Percentiles rank a stretch among this genome's conserved stretches.
These are phyloP conservation scores for Coelinius sp. DNA, from an alignment of 2,888 invertebrate genomes.

Conservation along the genomic window DNA sequence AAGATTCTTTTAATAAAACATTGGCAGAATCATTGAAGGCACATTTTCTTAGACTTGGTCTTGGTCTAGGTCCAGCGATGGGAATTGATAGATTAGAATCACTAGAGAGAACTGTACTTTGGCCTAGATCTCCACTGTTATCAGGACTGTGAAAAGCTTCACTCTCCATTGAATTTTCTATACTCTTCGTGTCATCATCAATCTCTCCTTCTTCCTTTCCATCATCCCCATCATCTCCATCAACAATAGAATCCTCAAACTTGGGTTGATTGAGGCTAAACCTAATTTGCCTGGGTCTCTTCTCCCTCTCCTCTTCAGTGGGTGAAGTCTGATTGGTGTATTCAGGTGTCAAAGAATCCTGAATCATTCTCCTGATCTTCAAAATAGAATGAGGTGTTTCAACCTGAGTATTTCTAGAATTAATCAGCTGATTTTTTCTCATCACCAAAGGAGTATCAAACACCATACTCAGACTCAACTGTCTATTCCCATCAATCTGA, in stretches of 20 bases:
- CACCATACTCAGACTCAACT: constrained; percentile 48
- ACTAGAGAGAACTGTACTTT: constrained; percentile 53
- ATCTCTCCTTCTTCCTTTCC: constrained; percentile 1
- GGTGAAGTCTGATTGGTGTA: background rate
- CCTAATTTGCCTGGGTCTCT: constrained; percentile 61
- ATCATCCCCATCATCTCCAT: constrained; percentile 29
- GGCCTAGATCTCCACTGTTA: constrained; percentile 47
- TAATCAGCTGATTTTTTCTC: constrained; percentile 52
- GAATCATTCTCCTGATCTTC: constrained; percentile 64
- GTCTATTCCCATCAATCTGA: constrained; percentile 16
- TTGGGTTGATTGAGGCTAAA: constrained; percentile 58
- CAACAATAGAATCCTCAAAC: background rate
- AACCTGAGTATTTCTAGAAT: constrained; percentile 10
- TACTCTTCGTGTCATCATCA: constrained; percentile 11
- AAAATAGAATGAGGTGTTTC: constrained; percentile 67
- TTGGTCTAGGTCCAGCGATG: constrained; percentile 56
- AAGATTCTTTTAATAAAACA: constrained; percentile 18
- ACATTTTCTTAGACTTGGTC: constrained; percentile 59
- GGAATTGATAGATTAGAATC: constrained; percentile 31
- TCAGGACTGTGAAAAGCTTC: constrained; percentile 53
- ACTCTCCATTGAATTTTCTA: constrained; percentile 34
- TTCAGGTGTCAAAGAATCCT: constrained; percentile 55
- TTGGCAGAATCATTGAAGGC: constrained; percentile 38
- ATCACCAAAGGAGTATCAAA: constrained; percentile 64
- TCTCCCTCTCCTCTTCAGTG: constrained; percentile 41